Percentiles rank a stretch among this genome's conserved stretches.
Evolutionary conservation across 2,113 vertebrate genomes (phyloP).

Genomic region (Bubo scandiacus): DNA sequence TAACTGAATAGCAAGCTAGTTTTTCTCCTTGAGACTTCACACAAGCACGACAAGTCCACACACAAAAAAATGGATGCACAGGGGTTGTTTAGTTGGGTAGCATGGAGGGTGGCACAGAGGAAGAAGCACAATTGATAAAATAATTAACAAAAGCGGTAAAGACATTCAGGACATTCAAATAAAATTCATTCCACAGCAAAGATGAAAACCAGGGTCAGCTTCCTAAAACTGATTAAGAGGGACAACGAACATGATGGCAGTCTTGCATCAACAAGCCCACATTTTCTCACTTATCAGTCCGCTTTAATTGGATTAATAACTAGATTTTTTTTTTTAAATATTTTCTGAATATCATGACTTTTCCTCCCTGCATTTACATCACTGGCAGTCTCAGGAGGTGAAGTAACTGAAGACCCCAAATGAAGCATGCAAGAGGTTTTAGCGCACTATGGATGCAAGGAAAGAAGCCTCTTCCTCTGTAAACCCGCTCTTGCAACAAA

Average conservation of each 20-base stretch:
- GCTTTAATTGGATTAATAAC: background rate
- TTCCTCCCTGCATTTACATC: background rate
- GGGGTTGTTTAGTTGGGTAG: background rate
- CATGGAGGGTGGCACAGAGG: background rate
- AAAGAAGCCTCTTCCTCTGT: background rate
- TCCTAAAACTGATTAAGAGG: background rate
- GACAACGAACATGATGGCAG: background rate
- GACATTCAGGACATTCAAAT: background rate
- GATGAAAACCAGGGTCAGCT: background rate
- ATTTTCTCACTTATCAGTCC: background rate
- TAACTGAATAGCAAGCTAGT: background rate
- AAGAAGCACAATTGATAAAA: background rate
- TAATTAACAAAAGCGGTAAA: background rate
- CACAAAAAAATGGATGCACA: background rate
- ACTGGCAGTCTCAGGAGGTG: background rate
- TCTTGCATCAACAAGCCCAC: background rate
- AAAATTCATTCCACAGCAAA: background rate
- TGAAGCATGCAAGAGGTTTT: background rate
- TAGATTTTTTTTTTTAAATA: background rate
- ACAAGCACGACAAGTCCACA: background rate
- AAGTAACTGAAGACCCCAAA: background rate
- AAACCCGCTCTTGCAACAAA: background rate
- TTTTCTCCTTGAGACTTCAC: background rate
- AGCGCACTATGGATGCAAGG: background rate
- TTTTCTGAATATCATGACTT: background rate